Conservation (phyloP, 2,888 invertebrate genomes). For the Theretra japonica region DNA sequence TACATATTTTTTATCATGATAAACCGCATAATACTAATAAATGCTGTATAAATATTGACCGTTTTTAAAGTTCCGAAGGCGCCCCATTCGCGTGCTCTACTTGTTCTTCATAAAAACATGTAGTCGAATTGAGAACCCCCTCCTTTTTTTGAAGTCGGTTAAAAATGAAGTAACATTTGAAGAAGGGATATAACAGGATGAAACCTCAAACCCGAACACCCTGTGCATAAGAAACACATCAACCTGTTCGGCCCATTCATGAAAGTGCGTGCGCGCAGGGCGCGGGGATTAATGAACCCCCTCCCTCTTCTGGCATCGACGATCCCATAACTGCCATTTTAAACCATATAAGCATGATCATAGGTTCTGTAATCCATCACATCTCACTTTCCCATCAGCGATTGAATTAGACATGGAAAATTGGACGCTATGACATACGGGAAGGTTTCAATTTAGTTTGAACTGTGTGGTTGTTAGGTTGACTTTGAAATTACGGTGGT, state of each 20-base stretch:
- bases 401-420: constrained; percentile 39
- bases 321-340: constrained; percentile 62
- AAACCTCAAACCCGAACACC: constrained; percentile 54
- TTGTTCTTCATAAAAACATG: too few relatives aligned
- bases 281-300: constrained; percentile 84
- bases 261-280: constrained; percentile 85
- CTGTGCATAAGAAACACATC: constrained; percentile 76
- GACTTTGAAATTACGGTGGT: constrained; percentile 76
- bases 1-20: too few relatives aligned
- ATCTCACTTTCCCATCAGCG: constrained; percentile 27
- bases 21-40: too few relatives aligned
- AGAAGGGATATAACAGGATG: neutral
- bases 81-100: too few relatives aligned
- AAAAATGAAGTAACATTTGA: too few relatives aligned
- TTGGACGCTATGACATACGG: constrained; percentile 44
- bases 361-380: constrained; percentile 49
- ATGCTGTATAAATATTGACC: too few relatives aligned
- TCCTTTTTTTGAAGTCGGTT: too few relatives aligned
- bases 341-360: constrained; percentile 45
- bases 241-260: constrained; percentile 85
- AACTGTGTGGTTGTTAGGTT: constrained; percentile 50
- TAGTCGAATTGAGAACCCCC: too few relatives aligned
- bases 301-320: constrained; percentile 64
- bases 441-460: constrained; percentile 54
- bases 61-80: too few relatives aligned